Conservation (phyloP, 2,888 invertebrate genomes). For the Leucoptera coffeella region DNA sequence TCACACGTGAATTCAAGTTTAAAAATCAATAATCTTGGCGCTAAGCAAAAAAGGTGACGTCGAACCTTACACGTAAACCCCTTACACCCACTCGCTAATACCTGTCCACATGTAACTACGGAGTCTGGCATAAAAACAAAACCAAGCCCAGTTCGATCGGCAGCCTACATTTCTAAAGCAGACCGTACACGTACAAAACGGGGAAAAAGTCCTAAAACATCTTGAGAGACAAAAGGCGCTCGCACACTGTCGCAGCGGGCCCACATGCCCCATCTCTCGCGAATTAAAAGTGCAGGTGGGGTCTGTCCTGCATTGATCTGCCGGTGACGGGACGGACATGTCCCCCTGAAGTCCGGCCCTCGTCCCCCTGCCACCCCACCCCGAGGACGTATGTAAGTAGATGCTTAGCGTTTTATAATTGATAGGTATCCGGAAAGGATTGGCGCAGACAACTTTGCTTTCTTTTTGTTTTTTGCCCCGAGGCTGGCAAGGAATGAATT, state of each 20-base stretch:
- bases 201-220: constrained; percentile 1
- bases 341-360: neutral
- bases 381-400: constrained; percentile 30
- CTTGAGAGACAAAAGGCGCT: constrained; percentile 9
- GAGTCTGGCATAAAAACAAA: too few species aligned
- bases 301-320: constrained; percentile 45
- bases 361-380: constrained; percentile 8
- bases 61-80: too few species aligned
- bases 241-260: constrained; percentile 5
- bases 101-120: too few species aligned
- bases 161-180: too few species aligned
- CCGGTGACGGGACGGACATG: constrained; percentile 16
- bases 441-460: too few species aligned
- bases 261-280: constrained; percentile 9
- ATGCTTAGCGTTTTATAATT: constrained; percentile 34
- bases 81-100: too few species aligned
- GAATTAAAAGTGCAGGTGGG: constrained; percentile 51
- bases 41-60: too few species aligned
- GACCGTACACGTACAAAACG: too few species aligned
- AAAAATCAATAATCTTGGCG: too few species aligned
- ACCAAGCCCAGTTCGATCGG: too few species aligned
- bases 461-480: neutral
- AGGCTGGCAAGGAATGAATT: neutral
- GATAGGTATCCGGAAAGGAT: constrained; percentile 28
- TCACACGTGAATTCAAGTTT: too few species aligned